Evolutionary conservation across 1,140 invertebrate species (phyloP), one percentile per base, ranked within the genome.

Genomic region (Microplitis demolitor): DNA sequence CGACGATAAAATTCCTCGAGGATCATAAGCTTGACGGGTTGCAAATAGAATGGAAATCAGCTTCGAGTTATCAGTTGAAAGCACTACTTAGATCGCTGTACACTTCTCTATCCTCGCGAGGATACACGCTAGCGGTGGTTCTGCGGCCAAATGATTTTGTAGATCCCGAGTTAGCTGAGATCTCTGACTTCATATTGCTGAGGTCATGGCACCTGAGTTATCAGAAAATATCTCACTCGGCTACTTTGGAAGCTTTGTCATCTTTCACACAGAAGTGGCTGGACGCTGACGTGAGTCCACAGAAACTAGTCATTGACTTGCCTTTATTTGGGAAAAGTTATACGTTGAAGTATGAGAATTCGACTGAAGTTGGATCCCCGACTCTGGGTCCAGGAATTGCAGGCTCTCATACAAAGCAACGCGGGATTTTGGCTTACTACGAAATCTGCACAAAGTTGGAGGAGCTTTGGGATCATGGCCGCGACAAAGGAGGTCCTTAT

Each of bases 401-500:
- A 34, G 93, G 93, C 3, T 78, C 85, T n/a, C 92, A 91, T 76
- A 94, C 93, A 0, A 87, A 90, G 74, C 89, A 90, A 54, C 84
- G 85, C 45, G 93, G 93, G 69, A 87, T 89, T 70, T 81, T 93
- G 6, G 87, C 91, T 13, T 92, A 91, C 77, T 91, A 90, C 74
- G 91, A 92, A 90, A 90, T 94, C 13, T 94, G 93, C 76, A 90
- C 92, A 77, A 88, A 88, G 74, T 78, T 91, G 61, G 89, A 92
- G 76, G 89, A 90, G 5, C 87, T 88, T 35, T 94, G 93, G 90
- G 79, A 78, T 2, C 88, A 85, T 62, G 84, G 87, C 4, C 86
- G 90, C 69, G 93, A 95, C 77, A 88, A 89, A 53, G 89, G 89
- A n/a, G 92, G 93, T 39, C 90, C 94, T 0, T 96, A 92, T 78